phyloP scores from a whole-genome alignment of 1,140 invertebrate species.

The Zaprionus davidi region DNA sequence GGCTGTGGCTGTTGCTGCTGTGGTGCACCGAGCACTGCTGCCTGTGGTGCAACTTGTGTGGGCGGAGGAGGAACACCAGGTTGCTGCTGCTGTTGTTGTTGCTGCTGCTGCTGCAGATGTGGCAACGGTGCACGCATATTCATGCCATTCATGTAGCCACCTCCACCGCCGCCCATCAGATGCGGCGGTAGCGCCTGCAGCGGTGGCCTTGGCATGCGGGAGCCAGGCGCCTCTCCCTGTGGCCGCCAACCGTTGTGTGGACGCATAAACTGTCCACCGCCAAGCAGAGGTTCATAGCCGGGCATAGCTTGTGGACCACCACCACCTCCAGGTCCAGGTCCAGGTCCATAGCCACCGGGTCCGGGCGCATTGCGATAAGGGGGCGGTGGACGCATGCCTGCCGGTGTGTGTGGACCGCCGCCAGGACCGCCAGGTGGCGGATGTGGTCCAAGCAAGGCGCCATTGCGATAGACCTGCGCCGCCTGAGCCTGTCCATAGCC shows the following conservation, averaged over 20 bases:
- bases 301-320: constrained; percentile 28
- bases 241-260: constrained; percentile 72
- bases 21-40: constrained; percentile 29
- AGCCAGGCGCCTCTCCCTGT: constrained; percentile 50
- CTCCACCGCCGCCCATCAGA: constrained; percentile 61
- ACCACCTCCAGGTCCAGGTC: constrained; percentile 41
- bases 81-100: constrained; percentile 18
- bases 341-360: constrained; percentile 7
- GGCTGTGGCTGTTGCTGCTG: constrained; percentile 21
- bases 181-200: constrained; percentile 69
- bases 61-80: constrained; percentile 24
- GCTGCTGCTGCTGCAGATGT: constrained; percentile 53
- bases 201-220: constrained; percentile 73
- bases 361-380: constrained; percentile 47
- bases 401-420: background rate
- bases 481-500: constrained; percentile 33
- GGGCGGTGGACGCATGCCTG: constrained; percentile 56
- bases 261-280: constrained; percentile 57
- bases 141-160: constrained; percentile 69
- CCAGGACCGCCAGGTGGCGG: background rate
- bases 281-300: constrained; percentile 49
- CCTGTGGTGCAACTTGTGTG: constrained; percentile 33
- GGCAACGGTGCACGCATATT: constrained; percentile 65
- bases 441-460: constrained; percentile 59
- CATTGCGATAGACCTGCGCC: constrained; percentile 56